These are phyloP conservation scores for Diplolepis rosae DNA, from an alignment of 2,888 invertebrate species.

Conservation along the genomic window DNA sequence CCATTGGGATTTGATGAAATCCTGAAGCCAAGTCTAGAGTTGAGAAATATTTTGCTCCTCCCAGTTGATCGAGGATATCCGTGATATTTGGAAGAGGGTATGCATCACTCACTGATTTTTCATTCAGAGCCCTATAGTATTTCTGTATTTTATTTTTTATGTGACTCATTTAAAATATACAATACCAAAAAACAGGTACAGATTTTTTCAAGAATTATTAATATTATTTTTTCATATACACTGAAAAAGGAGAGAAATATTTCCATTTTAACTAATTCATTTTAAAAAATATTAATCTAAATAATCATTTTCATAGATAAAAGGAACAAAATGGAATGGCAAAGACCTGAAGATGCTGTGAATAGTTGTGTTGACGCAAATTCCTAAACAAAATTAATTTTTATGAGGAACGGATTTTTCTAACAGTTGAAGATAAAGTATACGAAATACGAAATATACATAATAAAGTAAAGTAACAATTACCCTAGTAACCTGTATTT, in stretches of 20 bases:
- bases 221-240: too few species aligned
- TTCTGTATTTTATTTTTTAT: constrained; percentile 73
- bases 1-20: too few species aligned
- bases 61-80: too few species aligned
- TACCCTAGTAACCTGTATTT: too few species aligned
- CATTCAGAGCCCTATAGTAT: too few species aligned
- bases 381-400: not conserved
- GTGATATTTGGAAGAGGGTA: too few species aligned
- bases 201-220: not conserved
- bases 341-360: constrained; percentile 61
- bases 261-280: constrained; percentile 21
- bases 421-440: not conserved
- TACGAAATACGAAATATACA: not conserved
- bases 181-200: constrained; percentile 61
- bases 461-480: not conserved
- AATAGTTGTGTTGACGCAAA: constrained; percentile 50
- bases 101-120: too few species aligned
- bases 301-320: constrained; percentile 48
- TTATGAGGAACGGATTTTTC: not conserved
- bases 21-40: too few species aligned
- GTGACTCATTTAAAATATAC: constrained; percentile 65
- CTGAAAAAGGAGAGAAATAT: not conserved
- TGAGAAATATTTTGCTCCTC: too few species aligned
- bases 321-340: constrained; percentile 57
- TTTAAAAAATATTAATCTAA: constrained; percentile 6